Evolutionary conservation across 1,140 invertebrate genomes (phyloP).

Genomic region (Archivesica marissinica): DNA sequence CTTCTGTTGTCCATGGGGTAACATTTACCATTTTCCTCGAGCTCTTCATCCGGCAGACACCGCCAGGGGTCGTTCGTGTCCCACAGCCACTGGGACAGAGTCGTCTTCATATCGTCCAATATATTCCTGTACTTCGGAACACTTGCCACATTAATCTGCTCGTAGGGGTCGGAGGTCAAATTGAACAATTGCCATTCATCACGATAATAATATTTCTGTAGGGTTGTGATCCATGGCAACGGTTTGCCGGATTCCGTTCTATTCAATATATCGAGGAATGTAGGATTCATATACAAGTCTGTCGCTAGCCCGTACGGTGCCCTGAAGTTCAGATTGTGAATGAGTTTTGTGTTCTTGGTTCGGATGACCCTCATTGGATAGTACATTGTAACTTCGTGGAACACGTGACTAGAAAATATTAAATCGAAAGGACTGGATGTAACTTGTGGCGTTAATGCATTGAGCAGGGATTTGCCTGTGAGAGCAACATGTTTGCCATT

Average conservation of each 20-base stretch:
- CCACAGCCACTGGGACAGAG: conserved; percentile 90
- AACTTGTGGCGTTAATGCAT: conserved; percentile 83
- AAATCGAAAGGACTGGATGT: conserved; percentile 29
- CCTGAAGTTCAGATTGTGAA: conserved; percentile 93
- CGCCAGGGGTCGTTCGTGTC: conserved; percentile 93
- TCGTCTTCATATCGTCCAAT: conserved; percentile 85
- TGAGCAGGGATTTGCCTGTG: conserved; percentile 90
- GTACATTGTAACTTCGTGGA: conserved; percentile 96
- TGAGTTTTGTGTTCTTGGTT: conserved; percentile 92
- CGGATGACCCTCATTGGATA: conserved; percentile 95
- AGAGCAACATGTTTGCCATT: conserved; percentile 81
- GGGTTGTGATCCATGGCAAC: conserved; percentile 91
- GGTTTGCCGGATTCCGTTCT: conserved; percentile 88
- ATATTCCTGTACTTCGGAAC: conserved; percentile 84
- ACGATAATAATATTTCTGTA: conserved; percentile 92
- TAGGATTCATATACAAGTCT: conserved; percentile 93
- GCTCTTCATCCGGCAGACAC: conserved; percentile 91
- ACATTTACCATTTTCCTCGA: conserved; percentile 75
- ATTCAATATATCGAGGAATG: conserved; percentile 94
- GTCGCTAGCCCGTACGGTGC: conserved; percentile 96
- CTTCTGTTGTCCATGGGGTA: conserved; percentile 29
- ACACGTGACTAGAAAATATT: conserved; percentile 93
- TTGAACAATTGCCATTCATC: conserved; percentile 95
- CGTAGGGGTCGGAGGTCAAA: conserved; percentile 90
- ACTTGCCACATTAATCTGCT: conserved; percentile 89